Evolutionary conservation across 2,113 vertebrate species (phyloP).

Genomic region (Pluvianellus socialis): DNA sequence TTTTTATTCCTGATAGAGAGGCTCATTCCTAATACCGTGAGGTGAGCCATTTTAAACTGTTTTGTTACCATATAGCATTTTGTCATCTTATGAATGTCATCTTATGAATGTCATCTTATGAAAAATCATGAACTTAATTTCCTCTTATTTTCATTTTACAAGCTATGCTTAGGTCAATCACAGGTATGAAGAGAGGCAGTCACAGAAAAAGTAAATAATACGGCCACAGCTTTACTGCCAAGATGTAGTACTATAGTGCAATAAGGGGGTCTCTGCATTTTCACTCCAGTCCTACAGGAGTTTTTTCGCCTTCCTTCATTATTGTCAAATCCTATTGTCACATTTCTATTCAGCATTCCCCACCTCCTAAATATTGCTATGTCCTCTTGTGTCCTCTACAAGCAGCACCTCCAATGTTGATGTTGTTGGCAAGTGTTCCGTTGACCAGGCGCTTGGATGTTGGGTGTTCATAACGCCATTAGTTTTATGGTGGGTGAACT

Average conservation of each 20-base stretch:
- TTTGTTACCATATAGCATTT: neutral
- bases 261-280: neutral
- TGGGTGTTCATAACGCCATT: neutral
- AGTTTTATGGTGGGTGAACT: neutral
- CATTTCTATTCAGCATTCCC: neutral
- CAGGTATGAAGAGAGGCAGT: neutral
- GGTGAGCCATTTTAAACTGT: neutral
- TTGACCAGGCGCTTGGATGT: rapidly evolving
- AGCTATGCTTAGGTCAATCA: neutral
- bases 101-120: neutral
- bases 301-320: neutral
- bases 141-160: neutral
- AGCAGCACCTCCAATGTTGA: neutral
- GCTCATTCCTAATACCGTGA: neutral
- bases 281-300: neutral
- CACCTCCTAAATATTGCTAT: neutral
- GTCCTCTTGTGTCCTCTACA: neutral
- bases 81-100: neutral
- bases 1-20: neutral
- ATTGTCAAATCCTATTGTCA: neutral
- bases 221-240: neutral
- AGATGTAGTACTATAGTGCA: neutral
- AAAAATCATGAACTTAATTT: neutral
- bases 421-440: neutral
- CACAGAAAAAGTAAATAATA: neutral